These are phyloP conservation scores for Bombus balteatus DNA, from an alignment of 1,140 invertebrate genomes.

Conservation along the genomic window DNA sequence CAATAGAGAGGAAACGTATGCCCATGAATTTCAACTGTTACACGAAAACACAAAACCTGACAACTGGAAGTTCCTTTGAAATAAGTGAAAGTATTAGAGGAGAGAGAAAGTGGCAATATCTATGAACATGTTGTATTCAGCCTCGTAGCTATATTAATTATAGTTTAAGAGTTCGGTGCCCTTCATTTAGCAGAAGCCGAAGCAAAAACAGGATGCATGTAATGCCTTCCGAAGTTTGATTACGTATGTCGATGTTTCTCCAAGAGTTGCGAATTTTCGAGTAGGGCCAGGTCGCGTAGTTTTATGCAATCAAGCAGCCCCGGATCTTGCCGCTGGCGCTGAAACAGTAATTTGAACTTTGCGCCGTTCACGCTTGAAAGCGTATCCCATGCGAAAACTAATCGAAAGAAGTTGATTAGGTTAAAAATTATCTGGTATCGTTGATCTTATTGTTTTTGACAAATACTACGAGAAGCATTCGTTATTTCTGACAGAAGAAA, in stretches of 20 bases:
- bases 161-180: slow-evolving; percentile 45
- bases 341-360: slow-evolving; percentile 40
- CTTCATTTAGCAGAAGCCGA: slow-evolving; percentile 23
- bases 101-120: background rate
- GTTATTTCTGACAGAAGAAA: no score
- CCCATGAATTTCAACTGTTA: background rate
- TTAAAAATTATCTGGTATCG: slow-evolving; percentile 10
- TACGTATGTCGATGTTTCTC: slow-evolving; percentile 49
- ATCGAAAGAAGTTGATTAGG: background rate
- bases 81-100: background rate
- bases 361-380: slow-evolving; percentile 14
- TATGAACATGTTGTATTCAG: slow-evolving; percentile 15
- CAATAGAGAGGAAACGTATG: background rate
- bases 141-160: slow-evolving; percentile 50
- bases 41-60: background rate
- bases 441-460: background rate
- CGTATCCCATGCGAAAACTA: background rate
- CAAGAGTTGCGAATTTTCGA: slow-evolving; percentile 33
- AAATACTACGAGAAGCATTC: background rate
- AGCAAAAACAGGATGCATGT: slow-evolving; percentile 45
- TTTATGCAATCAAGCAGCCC: slow-evolving; percentile 32
- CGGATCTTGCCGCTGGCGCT: slow-evolving; percentile 7
- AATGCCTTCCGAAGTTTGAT: slow-evolving; percentile 61
- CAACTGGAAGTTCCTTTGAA: background rate
- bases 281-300: background rate